These are phyloP conservation scores for Zapornia atra DNA, from an alignment of 2,113 vertebrate genomes.

Conservation along the genomic window DNA sequence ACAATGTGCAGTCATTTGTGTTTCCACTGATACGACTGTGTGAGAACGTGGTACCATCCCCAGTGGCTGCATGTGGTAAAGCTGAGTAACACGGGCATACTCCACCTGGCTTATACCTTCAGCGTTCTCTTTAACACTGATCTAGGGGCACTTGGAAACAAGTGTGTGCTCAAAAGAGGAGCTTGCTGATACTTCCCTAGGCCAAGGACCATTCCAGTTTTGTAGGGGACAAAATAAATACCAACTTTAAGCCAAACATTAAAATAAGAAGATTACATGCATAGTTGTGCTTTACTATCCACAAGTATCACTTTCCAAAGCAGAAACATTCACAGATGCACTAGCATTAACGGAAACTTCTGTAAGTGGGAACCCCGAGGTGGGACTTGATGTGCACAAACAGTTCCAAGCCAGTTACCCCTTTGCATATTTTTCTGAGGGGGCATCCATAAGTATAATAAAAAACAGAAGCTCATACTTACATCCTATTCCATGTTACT, in stretches of 20 bases:
- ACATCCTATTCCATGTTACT: constrained; percentile 99
- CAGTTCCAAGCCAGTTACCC: constrained; percentile 92
- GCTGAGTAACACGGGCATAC: background rate
- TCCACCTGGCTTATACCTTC: constrained; percentile 27
- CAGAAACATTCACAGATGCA: constrained; percentile 73
- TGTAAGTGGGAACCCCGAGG: constrained; percentile 71
- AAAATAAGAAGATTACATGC: constrained; percentile 75
- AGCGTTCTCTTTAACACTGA: constrained; percentile 20
- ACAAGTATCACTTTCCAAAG: constrained; percentile 61
- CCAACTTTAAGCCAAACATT: constrained; percentile 61
- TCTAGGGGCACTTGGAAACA: constrained; percentile 36
- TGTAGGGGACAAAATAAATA: constrained; percentile 42
- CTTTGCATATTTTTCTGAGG: constrained; percentile 98
- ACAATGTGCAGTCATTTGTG: background rate
- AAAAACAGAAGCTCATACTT: constrained; percentile 99
- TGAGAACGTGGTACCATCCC: constrained; percentile 14
- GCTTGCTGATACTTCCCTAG: constrained; percentile 38
- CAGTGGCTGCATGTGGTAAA: constrained; percentile 11
- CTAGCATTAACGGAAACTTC: constrained; percentile 75
- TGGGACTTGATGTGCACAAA: constrained; percentile 74
- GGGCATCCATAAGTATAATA: constrained; percentile 97
- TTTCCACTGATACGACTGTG: background rate
- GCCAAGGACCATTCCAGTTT: constrained; percentile 47
- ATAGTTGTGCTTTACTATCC: constrained; percentile 57
- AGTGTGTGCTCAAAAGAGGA: background rate